Evolutionary conservation across 2,888 invertebrate species (phyloP), one percentile per base, ranked within the genome.

Genomic region (Kuschelorhynchus macadamiae): DNA sequence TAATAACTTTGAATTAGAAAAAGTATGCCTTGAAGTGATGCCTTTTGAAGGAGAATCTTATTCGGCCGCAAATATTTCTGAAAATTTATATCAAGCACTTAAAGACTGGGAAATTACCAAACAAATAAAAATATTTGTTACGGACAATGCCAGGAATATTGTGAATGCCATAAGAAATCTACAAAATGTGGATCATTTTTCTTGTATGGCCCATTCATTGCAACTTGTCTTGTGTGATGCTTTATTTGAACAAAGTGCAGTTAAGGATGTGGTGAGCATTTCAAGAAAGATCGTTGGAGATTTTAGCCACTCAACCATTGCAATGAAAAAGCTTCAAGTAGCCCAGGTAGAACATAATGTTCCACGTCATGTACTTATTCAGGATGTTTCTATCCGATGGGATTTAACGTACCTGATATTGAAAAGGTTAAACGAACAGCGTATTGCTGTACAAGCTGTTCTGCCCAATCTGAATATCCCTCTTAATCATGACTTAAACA

Each of bases 61-160:
- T 46, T 7, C 46, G 16, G 46, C 3, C 11, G 47, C 4, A 11
- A 21, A 21, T 21, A 47, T 18, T 47, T 18, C 47, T 47, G 21
- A 18, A 14, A 46, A 21, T 47, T 11, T 47, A 20, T 12, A 18
- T 20, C 20, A 47, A 47, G 25, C 25, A 8, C 20, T 47, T 14
- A 47, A 18, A 5, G 47, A 47, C 5, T 46, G 46, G 46, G 46
- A 16, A 16, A 46, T 46, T 17, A 18, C 5, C 3, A 18, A 46
- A 14, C 7, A 46, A 46, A 5, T 46, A 17, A 14, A 46, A 46
- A 18, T 46, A 17, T 5, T 18, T 17, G n/a, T 46, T 16, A 46
- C 46, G 11, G 46, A 46, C 16, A 46, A 46, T 46, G 46, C 46
- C 20, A 16, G 25, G 25, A 47, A 47, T 47, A 47, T 47, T 9